These are phyloP conservation scores for Drosophila bocqueti DNA, from an alignment of 1,140 invertebrate genomes.

Conservation along the genomic window DNA sequence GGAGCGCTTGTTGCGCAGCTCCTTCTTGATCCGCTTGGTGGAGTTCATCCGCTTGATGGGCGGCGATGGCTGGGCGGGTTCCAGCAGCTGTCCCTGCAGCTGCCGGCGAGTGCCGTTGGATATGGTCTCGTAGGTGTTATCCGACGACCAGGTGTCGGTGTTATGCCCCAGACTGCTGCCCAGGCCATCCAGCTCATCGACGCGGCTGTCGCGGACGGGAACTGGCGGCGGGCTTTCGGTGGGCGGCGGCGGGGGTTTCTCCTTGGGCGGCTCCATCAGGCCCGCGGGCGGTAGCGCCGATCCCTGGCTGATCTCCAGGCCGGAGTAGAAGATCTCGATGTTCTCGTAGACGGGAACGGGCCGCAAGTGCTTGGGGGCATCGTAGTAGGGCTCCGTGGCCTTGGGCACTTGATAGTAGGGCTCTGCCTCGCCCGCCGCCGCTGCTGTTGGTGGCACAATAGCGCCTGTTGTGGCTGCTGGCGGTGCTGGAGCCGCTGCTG, in stretches of 20 bases:
- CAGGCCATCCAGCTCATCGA: conserved; percentile 61
- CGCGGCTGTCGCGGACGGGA: conserved; percentile 10
- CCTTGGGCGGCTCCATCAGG: conserved; percentile 91
- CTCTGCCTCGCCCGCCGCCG: conserved; percentile 53
- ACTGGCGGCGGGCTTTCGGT: conserved; percentile 86
- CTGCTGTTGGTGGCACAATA: conserved; percentile 33
- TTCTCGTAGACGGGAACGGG: conserved; percentile 87
- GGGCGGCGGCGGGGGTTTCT: conserved; percentile 94
- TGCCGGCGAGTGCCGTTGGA: conserved; percentile 66
- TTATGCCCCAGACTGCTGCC: conserved; percentile 48
- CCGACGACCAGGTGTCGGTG: conserved; percentile 74
- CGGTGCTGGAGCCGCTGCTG: conserved; percentile 19
- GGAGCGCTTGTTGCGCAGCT: conserved; percentile 92
- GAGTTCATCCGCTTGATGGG: conserved; percentile 91
- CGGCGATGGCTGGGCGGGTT: conserved; percentile 67
- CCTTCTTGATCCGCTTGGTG: conserved; percentile 94
- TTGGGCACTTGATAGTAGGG: conserved; percentile 84
- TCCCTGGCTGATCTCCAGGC: conserved; percentile 57
- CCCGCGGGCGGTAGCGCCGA: background rate
- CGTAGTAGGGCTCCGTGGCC: conserved; percentile 81
- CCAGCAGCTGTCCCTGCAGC: conserved; percentile 35
- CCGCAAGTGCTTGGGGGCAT: conserved; percentile 78
- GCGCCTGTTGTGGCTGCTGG: conserved; percentile 7
- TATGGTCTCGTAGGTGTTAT: conserved; percentile 81
- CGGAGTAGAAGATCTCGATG: conserved; percentile 86